Evolutionary conservation across 2,888 invertebrate species (phyloP), one percentile per base, ranked within the genome.

Genomic region (Thymelicus lineola): DNA sequence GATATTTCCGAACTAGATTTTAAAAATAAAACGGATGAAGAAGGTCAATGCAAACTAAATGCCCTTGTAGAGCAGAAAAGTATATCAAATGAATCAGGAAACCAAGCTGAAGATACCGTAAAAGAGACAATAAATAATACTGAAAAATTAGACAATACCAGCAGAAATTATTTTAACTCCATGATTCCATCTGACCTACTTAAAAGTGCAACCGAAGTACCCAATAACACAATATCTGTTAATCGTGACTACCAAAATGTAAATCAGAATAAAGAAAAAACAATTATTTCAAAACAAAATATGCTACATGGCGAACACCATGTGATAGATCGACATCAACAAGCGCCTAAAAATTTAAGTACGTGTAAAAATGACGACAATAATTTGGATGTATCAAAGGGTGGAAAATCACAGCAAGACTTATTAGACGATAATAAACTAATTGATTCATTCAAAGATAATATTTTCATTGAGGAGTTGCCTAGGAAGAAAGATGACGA

Each of bases 401-500:
- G 36, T 7, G 15, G 10, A 7, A 60, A 65, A 61, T 14, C n/a
- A 9, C 15, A 14, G 7, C 17, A 42, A 28, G 45, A 62, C 6
- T 10, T 35, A 9, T 10, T 20, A 15, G 55, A 38, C 7, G 7
- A 57, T 6, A 17, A 57, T 38, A 45, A 50, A 20, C n/a, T 68
- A 10, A 46, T 46, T 42, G 20, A 58, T 42, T 58, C 58, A 7
- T 67, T 28, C 28, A 66, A 50, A 42, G 67, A 76, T 55, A 74
- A 76, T 70, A 72, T 73, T 46, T 64, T 72, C 58, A 82, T 91
- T 50, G 79, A 87, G 76, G 81, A 86, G 74, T 55, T 91, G 53
- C 77, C 82, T 20, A 69, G 72, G 42, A 58, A 66, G 42, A 66
- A 73, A 28, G 59, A 9, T 28, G 73, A 72, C 6, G 80, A 85